These are phyloP conservation scores for Cordilura impudica DNA, from an alignment of 2,888 invertebrate genomes.

Conservation along the genomic window DNA sequence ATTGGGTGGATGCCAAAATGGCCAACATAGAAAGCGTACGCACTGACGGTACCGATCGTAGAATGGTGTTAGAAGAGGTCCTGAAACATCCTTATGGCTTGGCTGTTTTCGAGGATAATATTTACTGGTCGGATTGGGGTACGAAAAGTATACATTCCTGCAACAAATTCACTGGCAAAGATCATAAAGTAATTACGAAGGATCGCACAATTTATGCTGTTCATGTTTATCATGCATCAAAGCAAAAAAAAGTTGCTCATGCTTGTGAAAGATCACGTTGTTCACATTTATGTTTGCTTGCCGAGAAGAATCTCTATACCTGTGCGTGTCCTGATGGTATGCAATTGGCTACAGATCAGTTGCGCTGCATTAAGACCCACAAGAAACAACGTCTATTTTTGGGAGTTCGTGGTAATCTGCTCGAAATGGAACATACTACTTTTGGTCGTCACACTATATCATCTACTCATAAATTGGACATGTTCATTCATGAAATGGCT, in stretches of 20 bases:
- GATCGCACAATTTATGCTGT: constrained; percentile 80
- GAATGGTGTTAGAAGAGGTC: constrained; percentile 81
- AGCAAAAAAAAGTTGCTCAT: constrained; percentile 80
- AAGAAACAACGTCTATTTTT: constrained; percentile 76
- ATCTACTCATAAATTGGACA: constrained; percentile 78
- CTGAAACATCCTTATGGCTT: constrained; percentile 90
- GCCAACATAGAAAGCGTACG: constrained; percentile 83
- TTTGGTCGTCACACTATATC: constrained; percentile 83
- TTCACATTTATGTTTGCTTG: constrained; percentile 87
- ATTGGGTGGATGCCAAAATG: constrained; percentile 91
- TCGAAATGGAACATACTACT: constrained; percentile 82
- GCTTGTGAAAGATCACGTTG: constrained; percentile 84
- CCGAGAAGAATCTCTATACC: constrained; percentile 79
- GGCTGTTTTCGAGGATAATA: constrained; percentile 89
- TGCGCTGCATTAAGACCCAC: constrained; percentile 80
- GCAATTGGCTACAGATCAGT: constrained; percentile 79
- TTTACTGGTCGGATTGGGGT: constrained; percentile 95
- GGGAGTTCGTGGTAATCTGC: constrained; percentile 80
- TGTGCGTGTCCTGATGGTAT: constrained; percentile 90
- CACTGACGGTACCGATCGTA: constrained; percentile 83
- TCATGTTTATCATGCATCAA: constrained; percentile 86
- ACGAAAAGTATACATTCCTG: constrained; percentile 86
- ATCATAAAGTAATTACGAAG: constrained; percentile 80
- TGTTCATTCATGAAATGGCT: constrained; percentile 83
- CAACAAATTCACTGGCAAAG: constrained; percentile 87